Evolutionary conservation across 2,888 invertebrate genomes (phyloP).

Genomic region (Adelognathus sp.): DNA sequence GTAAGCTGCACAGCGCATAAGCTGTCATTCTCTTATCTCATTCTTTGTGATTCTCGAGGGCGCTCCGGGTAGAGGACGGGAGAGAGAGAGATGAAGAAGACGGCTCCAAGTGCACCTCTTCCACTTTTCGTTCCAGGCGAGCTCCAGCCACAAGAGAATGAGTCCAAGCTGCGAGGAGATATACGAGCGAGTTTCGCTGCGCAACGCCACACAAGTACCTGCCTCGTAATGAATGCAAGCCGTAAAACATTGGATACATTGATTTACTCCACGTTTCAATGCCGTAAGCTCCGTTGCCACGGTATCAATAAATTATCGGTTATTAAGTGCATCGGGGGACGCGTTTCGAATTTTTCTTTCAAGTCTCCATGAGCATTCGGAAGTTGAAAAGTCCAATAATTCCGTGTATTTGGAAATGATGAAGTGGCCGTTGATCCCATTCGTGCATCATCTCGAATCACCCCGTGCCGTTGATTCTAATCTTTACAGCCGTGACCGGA

Average conservation of each 20-base stretch:
- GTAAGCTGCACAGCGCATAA: no score
- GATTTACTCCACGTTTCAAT: slow-evolving; percentile 78
- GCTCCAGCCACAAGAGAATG: slow-evolving; percentile 12
- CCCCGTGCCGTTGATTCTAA: background rate
- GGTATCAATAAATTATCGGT: slow-evolving; percentile 79
- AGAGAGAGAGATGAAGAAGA: slow-evolving; percentile 15
- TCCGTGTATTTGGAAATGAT: background rate
- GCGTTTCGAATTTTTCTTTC: slow-evolving; percentile 17
- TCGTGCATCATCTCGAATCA: background rate
- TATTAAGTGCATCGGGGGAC: slow-evolving; percentile 74
- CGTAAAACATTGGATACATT: slow-evolving; percentile 79
- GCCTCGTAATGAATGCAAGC: slow-evolving; percentile 79
- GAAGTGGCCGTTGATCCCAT: background rate
- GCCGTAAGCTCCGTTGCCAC: slow-evolving; percentile 69
- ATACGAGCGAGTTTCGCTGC: slow-evolving; percentile 74
- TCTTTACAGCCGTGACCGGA: background rate
- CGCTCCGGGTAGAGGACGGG: slow-evolving; percentile 8
- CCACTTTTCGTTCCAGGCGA: slow-evolving; percentile 16
- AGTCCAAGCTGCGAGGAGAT: slow-evolving; percentile 70
- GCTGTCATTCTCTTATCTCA: slow-evolving; percentile 25
- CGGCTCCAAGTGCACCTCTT: slow-evolving; percentile 7
- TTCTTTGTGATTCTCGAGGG: slow-evolving; percentile 16
- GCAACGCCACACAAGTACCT: slow-evolving; percentile 74
- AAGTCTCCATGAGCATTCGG: background rate
- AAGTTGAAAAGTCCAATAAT: background rate